Conservation (phyloP, 2,888 invertebrate genomes). For the Adela reaumurella region DNA sequence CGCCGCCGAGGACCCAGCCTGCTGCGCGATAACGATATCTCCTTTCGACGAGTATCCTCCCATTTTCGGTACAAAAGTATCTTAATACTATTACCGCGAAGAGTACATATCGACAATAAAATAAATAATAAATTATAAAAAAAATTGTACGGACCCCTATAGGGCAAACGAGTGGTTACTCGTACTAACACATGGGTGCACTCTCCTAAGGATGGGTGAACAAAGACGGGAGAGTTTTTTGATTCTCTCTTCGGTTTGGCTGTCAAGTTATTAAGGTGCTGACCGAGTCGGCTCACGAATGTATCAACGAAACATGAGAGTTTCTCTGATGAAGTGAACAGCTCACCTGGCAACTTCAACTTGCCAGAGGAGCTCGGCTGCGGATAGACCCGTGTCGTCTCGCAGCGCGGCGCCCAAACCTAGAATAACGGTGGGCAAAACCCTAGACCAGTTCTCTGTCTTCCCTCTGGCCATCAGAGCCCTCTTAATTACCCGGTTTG, state of each 20-base stretch:
- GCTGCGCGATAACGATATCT: too few species aligned
- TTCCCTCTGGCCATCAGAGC: conserved; percentile 10
- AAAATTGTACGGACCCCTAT: conserved; percentile 7
- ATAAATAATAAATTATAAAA: conserved; percentile 4
- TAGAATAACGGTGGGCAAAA: conserved; percentile 11
- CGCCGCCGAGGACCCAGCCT: too few species aligned
- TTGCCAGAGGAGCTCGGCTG: conserved; percentile 11
- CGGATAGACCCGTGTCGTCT: conserved; percentile 11
- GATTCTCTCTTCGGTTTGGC: neutral
- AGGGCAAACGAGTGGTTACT: conserved; percentile 5
- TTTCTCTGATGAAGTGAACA: neutral
- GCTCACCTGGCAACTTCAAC: neutral
- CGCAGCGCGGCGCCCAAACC: conserved; percentile 12
- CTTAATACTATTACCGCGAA: too few species aligned
- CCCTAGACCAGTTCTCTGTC: conserved; percentile 5
- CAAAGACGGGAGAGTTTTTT: neutral
- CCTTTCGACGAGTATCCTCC: too few species aligned
- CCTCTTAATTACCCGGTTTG: conserved; percentile 12
- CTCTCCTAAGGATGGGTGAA: conserved; percentile 2
- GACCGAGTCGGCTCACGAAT: neutral
- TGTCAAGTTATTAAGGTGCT: neutral
- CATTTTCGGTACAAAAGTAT: too few species aligned
- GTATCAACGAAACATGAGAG: neutral
- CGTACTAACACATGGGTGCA: conserved; percentile 7
- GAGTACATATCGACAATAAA: conserved; percentile 5